A percentile compares a stretch with the other conserved stretches of the same genome.
Evolutionary conservation across 1,140 invertebrate genomes (phyloP).

Genomic region (Pogonomyrmex barbatus): DNA sequence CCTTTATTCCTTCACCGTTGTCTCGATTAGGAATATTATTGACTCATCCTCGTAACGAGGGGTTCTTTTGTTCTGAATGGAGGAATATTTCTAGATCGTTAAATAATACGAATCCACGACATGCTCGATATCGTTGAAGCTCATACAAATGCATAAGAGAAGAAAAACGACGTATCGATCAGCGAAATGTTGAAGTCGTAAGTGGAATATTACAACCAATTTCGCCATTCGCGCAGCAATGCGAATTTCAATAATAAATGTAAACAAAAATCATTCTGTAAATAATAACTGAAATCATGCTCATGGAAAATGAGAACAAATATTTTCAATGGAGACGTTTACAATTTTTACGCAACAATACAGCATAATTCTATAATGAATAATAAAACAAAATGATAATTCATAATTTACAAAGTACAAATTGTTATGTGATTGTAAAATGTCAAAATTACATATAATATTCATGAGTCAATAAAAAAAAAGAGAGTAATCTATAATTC

Average conservation of each 20-base stretch:
- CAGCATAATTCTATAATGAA: not conserved
- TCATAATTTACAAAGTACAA: not conserved
- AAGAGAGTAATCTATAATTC: not conserved
- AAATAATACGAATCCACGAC: slow-evolving; percentile 3
- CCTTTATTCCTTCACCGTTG: not conserved
- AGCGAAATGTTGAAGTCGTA: not conserved
- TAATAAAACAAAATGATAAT: not conserved
- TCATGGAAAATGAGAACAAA: not conserved
- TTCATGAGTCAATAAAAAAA: slow-evolving; percentile 8
- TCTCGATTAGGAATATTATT: slow-evolving; percentile 18
- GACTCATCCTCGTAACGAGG: not conserved
- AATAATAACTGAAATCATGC: slow-evolving; percentile 11
- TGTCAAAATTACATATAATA: slow-evolving; percentile 23
- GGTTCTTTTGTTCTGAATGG: not conserved
- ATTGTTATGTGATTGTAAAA: not conserved
- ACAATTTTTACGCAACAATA: not conserved
- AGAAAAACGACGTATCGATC: not conserved
- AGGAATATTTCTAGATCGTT: slow-evolving; percentile 16
- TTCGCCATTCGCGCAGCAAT: not conserved
- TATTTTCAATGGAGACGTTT: slow-evolving; percentile 20
- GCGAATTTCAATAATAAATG: slow-evolving; percentile 29
- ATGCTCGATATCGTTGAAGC: not conserved
- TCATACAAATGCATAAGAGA: not conserved
- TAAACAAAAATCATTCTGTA: slow-evolving; percentile 9
- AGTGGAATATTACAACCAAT: slow-evolving; percentile 15